Conservation (phyloP, 1,140 invertebrate species). For the Latrodectus geometricus region DNA sequence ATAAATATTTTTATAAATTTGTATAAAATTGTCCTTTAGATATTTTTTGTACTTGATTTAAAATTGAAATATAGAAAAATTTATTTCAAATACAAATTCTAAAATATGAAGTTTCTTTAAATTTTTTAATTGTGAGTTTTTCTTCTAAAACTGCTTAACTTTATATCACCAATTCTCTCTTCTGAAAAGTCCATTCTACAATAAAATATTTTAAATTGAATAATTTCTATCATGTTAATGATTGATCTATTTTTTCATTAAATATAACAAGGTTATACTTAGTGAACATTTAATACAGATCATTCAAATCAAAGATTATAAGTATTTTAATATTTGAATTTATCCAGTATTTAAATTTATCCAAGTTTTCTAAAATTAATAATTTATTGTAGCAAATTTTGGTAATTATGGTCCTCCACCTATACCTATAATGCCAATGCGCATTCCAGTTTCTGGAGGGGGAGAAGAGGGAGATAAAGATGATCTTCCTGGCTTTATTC, state of each 20-base stretch:
- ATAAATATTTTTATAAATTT: no score
- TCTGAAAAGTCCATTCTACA: not conserved
- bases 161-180: not conserved
- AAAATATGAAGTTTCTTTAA: no score
- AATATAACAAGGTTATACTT: not conserved
- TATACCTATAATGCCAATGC: not conserved
- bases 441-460: not conserved
- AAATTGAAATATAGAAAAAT: no score
- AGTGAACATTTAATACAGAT: not conserved
- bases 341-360: not conserved
- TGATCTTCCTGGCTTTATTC: constrained; percentile 21
- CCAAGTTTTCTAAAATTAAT: not conserved
- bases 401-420: constrained; percentile 23
- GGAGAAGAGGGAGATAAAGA: not conserved
- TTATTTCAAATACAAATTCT: no score
- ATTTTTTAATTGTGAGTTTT: no score
- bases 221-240: not conserved
- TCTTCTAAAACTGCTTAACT: not conserved
- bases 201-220: not conserved
- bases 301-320: not conserved
- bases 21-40: no score
- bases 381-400: constrained; percentile 8
- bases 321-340: not conserved
- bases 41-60: no score
- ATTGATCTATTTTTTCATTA: not conserved